Evolutionary conservation across 1,140 invertebrate genomes (phyloP).

Genomic region (Caenorhabditis brenneri): DNA sequence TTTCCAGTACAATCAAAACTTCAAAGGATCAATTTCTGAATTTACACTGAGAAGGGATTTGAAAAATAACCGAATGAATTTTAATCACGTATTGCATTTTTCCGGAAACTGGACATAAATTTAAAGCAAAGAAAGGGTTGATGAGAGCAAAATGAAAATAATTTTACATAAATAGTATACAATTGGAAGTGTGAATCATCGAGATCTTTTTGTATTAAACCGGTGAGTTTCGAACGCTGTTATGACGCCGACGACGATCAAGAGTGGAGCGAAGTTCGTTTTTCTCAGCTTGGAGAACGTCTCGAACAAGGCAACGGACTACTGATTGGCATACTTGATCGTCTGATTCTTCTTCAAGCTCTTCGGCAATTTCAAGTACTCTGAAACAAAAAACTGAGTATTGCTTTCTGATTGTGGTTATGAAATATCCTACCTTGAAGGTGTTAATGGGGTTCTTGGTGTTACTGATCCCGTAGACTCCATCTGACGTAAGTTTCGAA

Average conservation of each 20-base stretch:
- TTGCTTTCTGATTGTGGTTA: not conserved
- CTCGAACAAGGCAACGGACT: constrained; percentile 20
- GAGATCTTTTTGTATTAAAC: constrained; percentile 5
- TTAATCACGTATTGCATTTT: constrained; percentile 37
- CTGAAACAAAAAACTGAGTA: not conserved
- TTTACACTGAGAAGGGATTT: not conserved
- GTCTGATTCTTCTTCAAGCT: not conserved
- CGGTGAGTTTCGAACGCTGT: constrained; percentile 29
- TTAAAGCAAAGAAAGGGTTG: not conserved
- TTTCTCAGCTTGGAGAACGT: constrained; percentile 23
- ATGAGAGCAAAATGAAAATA: not conserved
- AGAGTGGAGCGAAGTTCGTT: constrained; percentile 20
- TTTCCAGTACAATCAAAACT: not conserved
- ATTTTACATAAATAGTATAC: not conserved
- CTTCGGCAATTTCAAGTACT: constrained; percentile 7
- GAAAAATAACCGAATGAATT: constrained; percentile 22
- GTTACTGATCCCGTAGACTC: not conserved
- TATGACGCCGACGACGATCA: constrained; percentile 16
- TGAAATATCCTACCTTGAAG: not conserved
- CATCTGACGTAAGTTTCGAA: not conserved
- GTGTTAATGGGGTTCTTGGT: not conserved
- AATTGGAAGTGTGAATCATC: not conserved
- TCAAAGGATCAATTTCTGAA: too few relatives aligned
- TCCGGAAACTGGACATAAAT: not conserved
- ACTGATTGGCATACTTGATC: constrained; percentile 18